These are phyloP conservation scores for Numenius arquata DNA, from an alignment of 2,113 vertebrate genomes.

Conservation along the genomic window DNA sequence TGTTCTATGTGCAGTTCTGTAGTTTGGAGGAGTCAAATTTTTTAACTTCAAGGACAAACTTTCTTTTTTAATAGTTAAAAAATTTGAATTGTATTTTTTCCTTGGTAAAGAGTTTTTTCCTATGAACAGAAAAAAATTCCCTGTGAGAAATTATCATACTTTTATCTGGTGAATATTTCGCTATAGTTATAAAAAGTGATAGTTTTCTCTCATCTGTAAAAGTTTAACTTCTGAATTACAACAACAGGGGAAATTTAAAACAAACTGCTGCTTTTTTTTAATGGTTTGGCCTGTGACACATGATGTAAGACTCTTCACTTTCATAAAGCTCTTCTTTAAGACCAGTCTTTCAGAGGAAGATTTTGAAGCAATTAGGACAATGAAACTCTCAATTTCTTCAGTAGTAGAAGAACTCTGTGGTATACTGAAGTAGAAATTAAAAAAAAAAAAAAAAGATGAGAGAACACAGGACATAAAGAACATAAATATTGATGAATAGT, in stretches of 20 bases:
- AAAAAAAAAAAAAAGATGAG: background rate
- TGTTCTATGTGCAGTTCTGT: background rate
- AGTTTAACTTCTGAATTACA: background rate
- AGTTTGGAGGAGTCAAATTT: background rate
- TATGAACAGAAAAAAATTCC: background rate
- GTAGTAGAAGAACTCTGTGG: background rate
- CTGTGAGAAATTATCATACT: background rate
- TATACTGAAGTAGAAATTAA: background rate
- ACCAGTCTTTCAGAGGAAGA: background rate
- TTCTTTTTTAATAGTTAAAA: background rate
- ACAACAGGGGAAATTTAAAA: background rate
- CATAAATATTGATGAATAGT: background rate
- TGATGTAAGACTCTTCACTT: background rate
- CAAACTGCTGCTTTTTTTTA: background rate
- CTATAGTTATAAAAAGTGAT: background rate
- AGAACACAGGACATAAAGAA: background rate
- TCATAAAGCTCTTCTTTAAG: background rate
- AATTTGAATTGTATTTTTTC: background rate
- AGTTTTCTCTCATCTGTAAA: background rate
- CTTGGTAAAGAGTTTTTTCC: background rate
- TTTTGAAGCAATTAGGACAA: background rate
- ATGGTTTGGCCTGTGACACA: background rate
- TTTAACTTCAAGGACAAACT: background rate
- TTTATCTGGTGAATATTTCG: background rate
- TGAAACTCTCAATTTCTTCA: background rate